phyloP scores from a whole-genome alignment of 2,113 vertebrate species.

The Vulpes ferrilata region DNA sequence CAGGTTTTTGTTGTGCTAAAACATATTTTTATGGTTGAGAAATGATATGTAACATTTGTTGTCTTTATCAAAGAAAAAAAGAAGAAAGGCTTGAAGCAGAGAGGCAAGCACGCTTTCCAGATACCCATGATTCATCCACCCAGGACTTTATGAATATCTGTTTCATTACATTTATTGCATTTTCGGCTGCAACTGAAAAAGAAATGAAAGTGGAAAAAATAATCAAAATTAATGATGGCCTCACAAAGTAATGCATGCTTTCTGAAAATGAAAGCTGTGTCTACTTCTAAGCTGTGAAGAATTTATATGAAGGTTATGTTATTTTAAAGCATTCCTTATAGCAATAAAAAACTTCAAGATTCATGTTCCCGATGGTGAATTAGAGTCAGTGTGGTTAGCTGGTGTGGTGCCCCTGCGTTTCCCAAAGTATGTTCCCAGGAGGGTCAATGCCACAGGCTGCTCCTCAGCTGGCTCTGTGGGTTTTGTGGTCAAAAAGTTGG shows the following conservation, averaged over 20 bases:
- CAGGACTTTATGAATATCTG: constrained; percentile 59
- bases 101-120: constrained; percentile 61
- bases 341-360: not conserved
- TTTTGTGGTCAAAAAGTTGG: not conserved
- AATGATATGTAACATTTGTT: not conserved
- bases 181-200: constrained; percentile 67
- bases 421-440: not conserved
- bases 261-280: constrained; percentile 29
- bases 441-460: not conserved
- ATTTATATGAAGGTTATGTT: constrained; percentile 58
- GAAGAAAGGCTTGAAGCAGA: not conserved
- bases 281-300: constrained; percentile 67
- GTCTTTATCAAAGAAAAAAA: constrained; percentile 42
- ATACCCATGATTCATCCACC: constrained; percentile 56
- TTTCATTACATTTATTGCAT: constrained; percentile 59
- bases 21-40: constrained; percentile 28
- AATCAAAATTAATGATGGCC: constrained; percentile 73
- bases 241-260: not conserved
- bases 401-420: not conserved
- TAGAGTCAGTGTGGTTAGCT: not conserved
- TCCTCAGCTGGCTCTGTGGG: not conserved
- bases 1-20: not conserved
- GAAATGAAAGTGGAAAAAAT: constrained; percentile 72
- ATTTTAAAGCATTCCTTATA: constrained; percentile 48
- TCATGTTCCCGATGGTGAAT: not conserved